Evolutionary conservation across 2,797 vertebrate genomes (phyloP).

Genomic region (Brachymystax lenok): DNA sequence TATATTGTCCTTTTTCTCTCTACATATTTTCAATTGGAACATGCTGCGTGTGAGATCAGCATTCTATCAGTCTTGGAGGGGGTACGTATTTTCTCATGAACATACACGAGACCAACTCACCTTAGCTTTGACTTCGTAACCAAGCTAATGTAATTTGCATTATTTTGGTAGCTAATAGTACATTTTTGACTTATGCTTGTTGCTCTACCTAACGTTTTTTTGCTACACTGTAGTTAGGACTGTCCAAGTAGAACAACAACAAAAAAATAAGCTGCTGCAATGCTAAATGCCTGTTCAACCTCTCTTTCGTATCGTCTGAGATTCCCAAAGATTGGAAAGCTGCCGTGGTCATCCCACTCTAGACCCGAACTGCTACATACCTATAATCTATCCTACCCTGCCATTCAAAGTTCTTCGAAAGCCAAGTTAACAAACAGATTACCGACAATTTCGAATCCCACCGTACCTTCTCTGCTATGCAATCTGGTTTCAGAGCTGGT

Average conservation of each 20-base stretch:
- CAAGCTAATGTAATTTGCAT: neutral
- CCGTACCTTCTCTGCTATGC: too few relatives aligned
- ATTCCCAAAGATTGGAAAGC: too few relatives aligned
- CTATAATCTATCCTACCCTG: too few relatives aligned
- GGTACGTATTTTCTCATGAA: constrained; percentile 67
- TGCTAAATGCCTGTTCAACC: too few relatives aligned
- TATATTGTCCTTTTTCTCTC: neutral
- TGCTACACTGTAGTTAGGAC: neutral
- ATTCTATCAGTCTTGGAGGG: constrained; percentile 56
- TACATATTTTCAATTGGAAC: constrained; percentile 8
- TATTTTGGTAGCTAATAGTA: neutral
- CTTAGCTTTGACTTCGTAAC: neutral
- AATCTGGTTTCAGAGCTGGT: too few relatives aligned
- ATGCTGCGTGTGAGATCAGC: constrained; percentile 67
- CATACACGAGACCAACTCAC: constrained; percentile 41
- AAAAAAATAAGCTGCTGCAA: too few relatives aligned
- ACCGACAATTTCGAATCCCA: too few relatives aligned
- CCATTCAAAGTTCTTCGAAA: too few relatives aligned
- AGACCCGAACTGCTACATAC: too few relatives aligned
- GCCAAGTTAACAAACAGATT: too few relatives aligned
- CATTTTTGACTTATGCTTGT: neutral
- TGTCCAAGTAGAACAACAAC: neutral
- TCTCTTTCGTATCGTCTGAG: too few relatives aligned
- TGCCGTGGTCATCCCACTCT: too few relatives aligned
- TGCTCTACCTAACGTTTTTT: neutral